These are phyloP conservation scores for Nannoperca obscura DNA, from an alignment of 2,797 vertebrate species.

Conservation along the genomic window DNA sequence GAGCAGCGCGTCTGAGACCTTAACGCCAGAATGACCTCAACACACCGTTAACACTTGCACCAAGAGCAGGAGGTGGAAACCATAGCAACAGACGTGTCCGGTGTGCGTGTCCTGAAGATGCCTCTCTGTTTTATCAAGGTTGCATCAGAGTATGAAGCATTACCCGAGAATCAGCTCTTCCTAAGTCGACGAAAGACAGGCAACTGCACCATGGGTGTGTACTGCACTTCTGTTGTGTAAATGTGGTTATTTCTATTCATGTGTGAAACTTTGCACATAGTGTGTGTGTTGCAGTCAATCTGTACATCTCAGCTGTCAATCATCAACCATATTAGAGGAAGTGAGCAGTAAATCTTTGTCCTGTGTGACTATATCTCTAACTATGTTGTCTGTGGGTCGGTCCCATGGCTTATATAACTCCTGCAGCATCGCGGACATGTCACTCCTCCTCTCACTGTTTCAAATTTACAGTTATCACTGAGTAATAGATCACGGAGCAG, in stretches of 20 bases:
- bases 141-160: constrained; percentile 45
- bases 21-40: neutral
- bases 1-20: constrained; percentile 15
- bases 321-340: constrained; percentile 46
- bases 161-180: constrained; percentile 29
- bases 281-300: constrained; percentile 17
- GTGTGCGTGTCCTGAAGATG: constrained; percentile 57
- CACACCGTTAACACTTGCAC: neutral
- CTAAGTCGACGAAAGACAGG: constrained; percentile 24
- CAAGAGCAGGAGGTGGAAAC: constrained; percentile 56
- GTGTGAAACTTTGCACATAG: constrained; percentile 34
- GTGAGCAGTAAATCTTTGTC: constrained; percentile 27
- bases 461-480: constrained; percentile 33
- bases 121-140: constrained; percentile 46
- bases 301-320: constrained; percentile 60
- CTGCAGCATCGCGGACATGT: constrained; percentile 23
- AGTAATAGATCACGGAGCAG: constrained; percentile 43
- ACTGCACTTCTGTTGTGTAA: constrained; percentile 20
- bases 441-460: constrained; percentile 47
- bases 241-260: constrained; percentile 32
- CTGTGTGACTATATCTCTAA: constrained; percentile 1
- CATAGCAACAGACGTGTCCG: constrained; percentile 70
- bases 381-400: constrained; percentile 13
- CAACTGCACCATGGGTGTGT: constrained; percentile 41
- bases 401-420: constrained; percentile 31